Conservation (phyloP, 2,888 invertebrate species). For the Leptinotarsa peninsularis region DNA sequence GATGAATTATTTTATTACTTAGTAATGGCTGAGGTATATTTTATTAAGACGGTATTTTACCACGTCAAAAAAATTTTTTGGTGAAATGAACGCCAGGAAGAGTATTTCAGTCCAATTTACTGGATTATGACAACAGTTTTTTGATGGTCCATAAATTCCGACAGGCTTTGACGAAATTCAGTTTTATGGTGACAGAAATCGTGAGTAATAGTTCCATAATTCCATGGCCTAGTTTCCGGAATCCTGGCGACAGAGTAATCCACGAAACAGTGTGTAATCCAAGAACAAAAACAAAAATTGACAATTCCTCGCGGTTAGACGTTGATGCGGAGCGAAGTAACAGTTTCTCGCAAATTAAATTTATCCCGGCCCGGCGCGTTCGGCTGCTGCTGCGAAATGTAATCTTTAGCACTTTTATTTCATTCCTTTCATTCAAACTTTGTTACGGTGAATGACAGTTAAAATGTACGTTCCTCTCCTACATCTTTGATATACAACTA, state of each 20-base stretch:
- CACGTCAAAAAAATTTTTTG: too few species aligned
- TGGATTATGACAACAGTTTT: too few species aligned
- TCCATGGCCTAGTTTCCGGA: not conserved
- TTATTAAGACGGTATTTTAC: too few species aligned
- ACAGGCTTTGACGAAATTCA: too few species aligned
- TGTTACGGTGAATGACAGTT: slow-evolving; percentile 26
- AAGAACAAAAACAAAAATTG: not conserved
- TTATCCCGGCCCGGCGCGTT: slow-evolving; percentile 19
- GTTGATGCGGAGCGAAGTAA: not conserved
- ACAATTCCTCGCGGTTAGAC: slow-evolving; percentile 8
- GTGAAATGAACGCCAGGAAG: too few species aligned
- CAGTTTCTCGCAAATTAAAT: slow-evolving; percentile 11
- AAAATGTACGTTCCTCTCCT: slow-evolving; percentile 4
- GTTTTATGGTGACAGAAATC: too few species aligned
- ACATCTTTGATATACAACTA: slow-evolving; percentile 7
- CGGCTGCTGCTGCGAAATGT: slow-evolving; percentile 28
- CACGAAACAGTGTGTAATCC: not conserved
- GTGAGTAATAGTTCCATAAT: not conserved
- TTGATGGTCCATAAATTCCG: too few species aligned
- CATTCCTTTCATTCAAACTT: slow-evolving; percentile 32
- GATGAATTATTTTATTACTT: too few species aligned
- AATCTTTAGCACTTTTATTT: slow-evolving; percentile 37
- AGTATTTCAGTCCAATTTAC: too few species aligned
- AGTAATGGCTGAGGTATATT: too few species aligned
- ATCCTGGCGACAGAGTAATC: not conserved